These are phyloP conservation scores for Furnarius figulus DNA, from an alignment of 2,113 vertebrate species.

Conservation along the genomic window DNA sequence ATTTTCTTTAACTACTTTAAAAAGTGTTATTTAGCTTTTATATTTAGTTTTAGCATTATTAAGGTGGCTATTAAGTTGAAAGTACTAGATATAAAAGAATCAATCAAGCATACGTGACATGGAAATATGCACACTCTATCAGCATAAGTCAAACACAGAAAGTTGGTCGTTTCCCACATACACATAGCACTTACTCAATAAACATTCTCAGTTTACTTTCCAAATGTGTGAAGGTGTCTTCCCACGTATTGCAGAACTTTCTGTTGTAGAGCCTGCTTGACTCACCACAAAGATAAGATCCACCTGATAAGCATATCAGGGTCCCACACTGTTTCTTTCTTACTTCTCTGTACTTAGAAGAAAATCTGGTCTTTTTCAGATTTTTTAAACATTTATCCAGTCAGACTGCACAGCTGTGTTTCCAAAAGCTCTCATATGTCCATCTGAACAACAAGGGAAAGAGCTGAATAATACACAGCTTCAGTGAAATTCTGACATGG, in stretches of 20 bases:
- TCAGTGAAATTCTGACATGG: conserved; percentile 1
- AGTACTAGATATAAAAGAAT: neutral
- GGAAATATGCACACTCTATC: neutral
- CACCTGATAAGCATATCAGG: neutral
- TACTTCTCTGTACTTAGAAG: neutral
- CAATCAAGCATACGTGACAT: neutral
- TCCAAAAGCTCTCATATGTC: neutral
- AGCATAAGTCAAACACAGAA: neutral
- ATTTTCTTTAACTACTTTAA: neutral
- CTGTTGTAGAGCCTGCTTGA: neutral
- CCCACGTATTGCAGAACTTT: neutral
- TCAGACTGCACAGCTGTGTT: neutral
- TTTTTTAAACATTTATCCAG: neutral
- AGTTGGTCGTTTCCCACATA: neutral
- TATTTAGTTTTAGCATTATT: neutral
- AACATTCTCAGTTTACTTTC: neutral
- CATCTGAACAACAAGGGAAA: neutral
- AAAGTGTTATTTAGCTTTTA: neutral
- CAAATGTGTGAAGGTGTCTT: neutral
- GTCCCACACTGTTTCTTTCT: neutral
- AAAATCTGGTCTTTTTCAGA: neutral
- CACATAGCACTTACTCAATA: neutral
- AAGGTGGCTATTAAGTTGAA: neutral
- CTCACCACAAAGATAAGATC: neutral
- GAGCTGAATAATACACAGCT: neutral